phyloP scores from a whole-genome alignment of 30 jellyfish, hydroid and myxozoan species.

The Aurelia coerulea region DNA sequence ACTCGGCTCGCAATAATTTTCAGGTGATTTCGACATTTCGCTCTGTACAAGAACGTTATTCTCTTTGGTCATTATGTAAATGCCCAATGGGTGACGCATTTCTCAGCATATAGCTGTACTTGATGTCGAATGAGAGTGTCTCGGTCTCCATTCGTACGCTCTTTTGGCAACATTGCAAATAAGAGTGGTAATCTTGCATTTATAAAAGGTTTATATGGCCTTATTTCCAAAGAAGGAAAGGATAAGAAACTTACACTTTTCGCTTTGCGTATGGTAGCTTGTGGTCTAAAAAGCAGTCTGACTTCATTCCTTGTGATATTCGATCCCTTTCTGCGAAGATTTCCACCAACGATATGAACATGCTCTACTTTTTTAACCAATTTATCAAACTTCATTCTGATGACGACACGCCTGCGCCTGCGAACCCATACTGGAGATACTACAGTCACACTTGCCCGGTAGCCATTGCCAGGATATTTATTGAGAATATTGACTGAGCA shows the following conservation, averaged over 20 bases:
- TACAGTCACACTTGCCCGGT: slow-evolving; percentile 19
- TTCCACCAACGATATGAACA: slow-evolving; percentile 26
- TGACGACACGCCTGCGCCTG: background rate
- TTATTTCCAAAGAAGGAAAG: no score
- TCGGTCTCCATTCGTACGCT: no score
- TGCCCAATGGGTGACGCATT: no score
- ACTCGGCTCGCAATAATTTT: no score
- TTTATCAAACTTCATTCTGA: background rate
- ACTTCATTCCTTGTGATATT: background rate
- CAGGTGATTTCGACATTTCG: no score
- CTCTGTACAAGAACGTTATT: no score
- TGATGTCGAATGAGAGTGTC: no score
- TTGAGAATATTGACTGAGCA: background rate
- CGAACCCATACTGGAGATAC: slow-evolving; percentile 10
- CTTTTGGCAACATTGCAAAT: no score
- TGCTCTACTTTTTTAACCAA: slow-evolving; percentile 2
- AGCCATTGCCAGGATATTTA: slow-evolving; percentile 29
- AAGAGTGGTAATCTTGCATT: no score
- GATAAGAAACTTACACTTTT: slow-evolving; percentile 1
- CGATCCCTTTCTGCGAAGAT: background rate
- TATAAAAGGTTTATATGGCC: no score
- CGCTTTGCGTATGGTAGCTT: slow-evolving; percentile 18
- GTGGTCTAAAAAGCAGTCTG: slow-evolving; percentile 13
- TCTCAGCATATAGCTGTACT: no score
- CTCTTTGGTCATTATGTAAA: no score